Evolutionary conservation across 2,888 invertebrate genomes (phyloP).

Genomic region (Pachycephus smyrnensis): DNA sequence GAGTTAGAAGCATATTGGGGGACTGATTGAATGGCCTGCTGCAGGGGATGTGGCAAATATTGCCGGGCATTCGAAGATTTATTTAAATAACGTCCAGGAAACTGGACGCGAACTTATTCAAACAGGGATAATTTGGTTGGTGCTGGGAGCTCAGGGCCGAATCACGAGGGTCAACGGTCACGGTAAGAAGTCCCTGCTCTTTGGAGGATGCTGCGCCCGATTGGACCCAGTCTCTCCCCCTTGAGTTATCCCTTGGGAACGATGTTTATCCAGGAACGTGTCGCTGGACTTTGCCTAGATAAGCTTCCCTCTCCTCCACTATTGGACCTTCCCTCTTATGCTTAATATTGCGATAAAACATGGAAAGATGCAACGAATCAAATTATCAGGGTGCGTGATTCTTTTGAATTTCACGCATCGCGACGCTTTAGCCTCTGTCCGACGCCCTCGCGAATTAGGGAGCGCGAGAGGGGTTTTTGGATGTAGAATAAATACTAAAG

Average conservation of each 20-base stretch:
- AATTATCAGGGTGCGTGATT: constrained; percentile 20
- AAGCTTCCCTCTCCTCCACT: constrained; percentile 8
- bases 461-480: background rate
- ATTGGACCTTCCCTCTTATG: constrained; percentile 26
- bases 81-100: constrained; percentile 25
- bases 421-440: background rate
- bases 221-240: background rate
- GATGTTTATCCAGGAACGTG: constrained; percentile 20
- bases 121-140: constrained; percentile 20
- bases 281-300: constrained; percentile 16
- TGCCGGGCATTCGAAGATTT: constrained; percentile 6
- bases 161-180: constrained; percentile 23
- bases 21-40: background rate
- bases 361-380: constrained; percentile 21
- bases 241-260: background rate
- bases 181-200: constrained; percentile 19
- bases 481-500: too few relatives aligned
- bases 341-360: constrained; percentile 25
- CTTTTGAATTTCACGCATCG: background rate
- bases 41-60: background rate
- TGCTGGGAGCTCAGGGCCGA: constrained; percentile 2
- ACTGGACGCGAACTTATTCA: constrained; percentile 19
- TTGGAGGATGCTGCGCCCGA: constrained; percentile 5
- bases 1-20: background rate
- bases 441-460: background rate